Evolutionary conservation across 2,113 vertebrate species (phyloP).

Genomic region (Ardeotis arabs): DNA sequence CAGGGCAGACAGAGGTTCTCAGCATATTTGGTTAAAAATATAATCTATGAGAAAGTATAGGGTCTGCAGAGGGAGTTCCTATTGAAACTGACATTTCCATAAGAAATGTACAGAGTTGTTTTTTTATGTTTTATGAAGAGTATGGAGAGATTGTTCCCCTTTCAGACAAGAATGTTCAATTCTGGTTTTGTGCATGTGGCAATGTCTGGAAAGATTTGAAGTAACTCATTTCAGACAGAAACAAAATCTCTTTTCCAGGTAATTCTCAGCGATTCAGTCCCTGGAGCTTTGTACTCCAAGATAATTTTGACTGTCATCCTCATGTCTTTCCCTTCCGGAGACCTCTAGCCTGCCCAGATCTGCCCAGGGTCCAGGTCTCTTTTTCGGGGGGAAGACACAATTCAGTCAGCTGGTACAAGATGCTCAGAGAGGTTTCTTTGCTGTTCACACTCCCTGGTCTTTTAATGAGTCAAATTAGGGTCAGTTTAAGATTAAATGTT

Average conservation of each 20-base stretch:
- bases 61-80: no score
- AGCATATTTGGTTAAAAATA: background rate
- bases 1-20: background rate
- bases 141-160: background rate
- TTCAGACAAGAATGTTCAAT: background rate
- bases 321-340: background rate
- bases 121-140: background rate
- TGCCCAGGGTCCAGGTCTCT: background rate
- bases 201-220: background rate
- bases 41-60: background rate
- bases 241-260: background rate
- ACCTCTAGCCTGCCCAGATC: background rate
- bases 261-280: background rate
- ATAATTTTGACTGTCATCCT: background rate
- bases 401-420: background rate
- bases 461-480: background rate
- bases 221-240: background rate
- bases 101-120: background rate
- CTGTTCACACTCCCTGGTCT: background rate
- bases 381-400: background rate
- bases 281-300: background rate
- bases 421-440: background rate
- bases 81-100: background rate
- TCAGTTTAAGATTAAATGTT: background rate
- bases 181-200: background rate